phyloP scores from a whole-genome alignment of 2,797 vertebrate genomes.

The Megaceryle alcyon region DNA sequence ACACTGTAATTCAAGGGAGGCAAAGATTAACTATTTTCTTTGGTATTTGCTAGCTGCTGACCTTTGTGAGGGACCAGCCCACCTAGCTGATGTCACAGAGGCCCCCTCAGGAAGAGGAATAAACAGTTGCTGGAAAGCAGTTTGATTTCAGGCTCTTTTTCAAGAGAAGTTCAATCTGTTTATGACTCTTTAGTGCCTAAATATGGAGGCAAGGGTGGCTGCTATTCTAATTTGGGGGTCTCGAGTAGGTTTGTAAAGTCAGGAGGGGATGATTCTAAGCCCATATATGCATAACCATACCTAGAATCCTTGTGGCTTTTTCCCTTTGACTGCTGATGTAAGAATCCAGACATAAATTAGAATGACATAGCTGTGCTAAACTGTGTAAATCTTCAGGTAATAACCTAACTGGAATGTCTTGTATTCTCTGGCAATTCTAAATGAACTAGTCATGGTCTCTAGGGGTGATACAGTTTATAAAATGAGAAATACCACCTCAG shows the following conservation, averaged over 20 bases:
- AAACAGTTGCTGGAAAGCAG: not conserved
- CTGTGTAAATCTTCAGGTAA: constrained; percentile 8
- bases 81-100: not conserved
- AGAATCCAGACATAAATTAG: not conserved
- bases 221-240: not conserved
- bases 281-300: rapidly evolving
- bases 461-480: not conserved
- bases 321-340: not conserved
- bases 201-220: not conserved
- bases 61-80: not conserved
- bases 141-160: not conserved
- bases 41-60: constrained; percentile 3
- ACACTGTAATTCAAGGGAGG: not conserved
- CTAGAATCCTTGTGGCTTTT: not conserved
- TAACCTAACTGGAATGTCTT: not conserved
- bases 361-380: not conserved
- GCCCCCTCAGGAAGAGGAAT: not conserved
- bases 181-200: not conserved
- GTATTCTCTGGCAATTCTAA: not conserved
- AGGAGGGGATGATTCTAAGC: not conserved
- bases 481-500: not conserved
- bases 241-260: not conserved
- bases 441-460: not conserved
- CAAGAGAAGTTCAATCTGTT: not conserved
- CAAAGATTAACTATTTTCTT: not conserved